Evolutionary conservation across 1,140 invertebrate genomes (phyloP).

Genomic region (Aphelenchoides besseyi): DNA sequence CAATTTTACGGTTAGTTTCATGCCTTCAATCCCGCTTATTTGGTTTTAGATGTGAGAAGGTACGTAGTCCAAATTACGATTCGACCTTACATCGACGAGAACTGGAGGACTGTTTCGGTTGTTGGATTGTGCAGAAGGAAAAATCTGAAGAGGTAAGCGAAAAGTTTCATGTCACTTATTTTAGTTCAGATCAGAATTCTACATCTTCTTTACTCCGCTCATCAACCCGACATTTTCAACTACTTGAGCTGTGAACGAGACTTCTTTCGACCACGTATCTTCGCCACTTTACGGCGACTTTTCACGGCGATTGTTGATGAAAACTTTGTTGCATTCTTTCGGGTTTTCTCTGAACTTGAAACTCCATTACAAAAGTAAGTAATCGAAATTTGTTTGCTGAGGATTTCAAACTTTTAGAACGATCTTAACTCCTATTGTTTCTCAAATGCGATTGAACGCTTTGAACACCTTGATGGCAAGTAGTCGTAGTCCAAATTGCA

Average conservation of each 20-base stretch:
- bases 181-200: constrained; percentile 2
- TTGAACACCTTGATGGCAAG: background rate
- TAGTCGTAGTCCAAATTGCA: background rate
- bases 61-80: constrained; percentile 15
- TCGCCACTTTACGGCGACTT: background rate
- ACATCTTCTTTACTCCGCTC: background rate
- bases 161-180: background rate
- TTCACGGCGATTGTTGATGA: background rate
- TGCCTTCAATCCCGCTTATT: constrained; percentile 6
- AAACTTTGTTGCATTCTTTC: constrained; percentile 18
- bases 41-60: background rate
- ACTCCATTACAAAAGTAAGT: constrained; percentile 13
- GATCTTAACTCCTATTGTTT: background rate
- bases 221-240: background rate
- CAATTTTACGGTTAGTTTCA: background rate
- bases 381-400: background rate
- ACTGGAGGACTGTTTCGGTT: constrained; percentile 16
- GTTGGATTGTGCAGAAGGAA: background rate
- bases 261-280: background rate
- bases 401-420: constrained; percentile 12
- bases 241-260: background rate
- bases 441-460: background rate
- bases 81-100: constrained; percentile 9
- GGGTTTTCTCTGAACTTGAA: background rate
- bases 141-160: constrained; percentile 7